phyloP scores from a whole-genome alignment of 2,797 vertebrate species.

The Cuculus canorus region DNA sequence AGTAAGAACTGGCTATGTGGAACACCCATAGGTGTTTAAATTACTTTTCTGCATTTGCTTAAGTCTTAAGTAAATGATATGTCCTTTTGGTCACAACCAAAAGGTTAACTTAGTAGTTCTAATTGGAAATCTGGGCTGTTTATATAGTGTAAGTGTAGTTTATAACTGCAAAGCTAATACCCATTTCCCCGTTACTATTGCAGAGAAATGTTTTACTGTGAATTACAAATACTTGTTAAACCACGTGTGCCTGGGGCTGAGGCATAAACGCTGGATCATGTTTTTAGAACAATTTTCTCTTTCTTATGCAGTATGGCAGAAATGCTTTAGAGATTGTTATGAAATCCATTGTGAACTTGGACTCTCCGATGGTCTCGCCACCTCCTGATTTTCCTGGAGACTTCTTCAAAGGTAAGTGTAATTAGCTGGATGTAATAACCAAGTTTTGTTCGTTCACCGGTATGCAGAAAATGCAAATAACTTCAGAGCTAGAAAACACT shows the following conservation, averaged over 20 bases:
- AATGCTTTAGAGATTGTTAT: constrained; percentile 98
- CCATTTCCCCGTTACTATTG: not conserved
- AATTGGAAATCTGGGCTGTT: not conserved
- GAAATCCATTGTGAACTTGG: constrained; percentile 98
- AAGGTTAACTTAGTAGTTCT: not conserved
- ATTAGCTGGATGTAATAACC: not conserved
- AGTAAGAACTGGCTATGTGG: no score
- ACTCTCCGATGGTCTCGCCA: constrained; percentile 90
- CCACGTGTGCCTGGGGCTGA: not conserved
- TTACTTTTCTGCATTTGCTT: not conserved
- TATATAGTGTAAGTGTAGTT: not conserved
- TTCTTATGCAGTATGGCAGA: constrained; percentile 89
- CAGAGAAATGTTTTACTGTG: not conserved
- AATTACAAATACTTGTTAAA: not conserved
- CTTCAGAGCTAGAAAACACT: not conserved
- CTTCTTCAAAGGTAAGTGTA: constrained; percentile 92
- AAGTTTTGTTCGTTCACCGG: not conserved
- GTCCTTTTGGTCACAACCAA: not conserved
- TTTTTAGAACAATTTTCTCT: not conserved
- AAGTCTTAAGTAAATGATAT: not conserved
- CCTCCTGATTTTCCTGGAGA: constrained; percentile 93
- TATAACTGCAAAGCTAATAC: not conserved
- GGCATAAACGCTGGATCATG: not conserved
- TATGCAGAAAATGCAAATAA: not conserved
- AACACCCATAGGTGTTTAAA: not conserved